These are phyloP conservation scores for Sitobion miscanthi DNA, from an alignment of 1,140 invertebrate species.

Conservation along the genomic window DNA sequence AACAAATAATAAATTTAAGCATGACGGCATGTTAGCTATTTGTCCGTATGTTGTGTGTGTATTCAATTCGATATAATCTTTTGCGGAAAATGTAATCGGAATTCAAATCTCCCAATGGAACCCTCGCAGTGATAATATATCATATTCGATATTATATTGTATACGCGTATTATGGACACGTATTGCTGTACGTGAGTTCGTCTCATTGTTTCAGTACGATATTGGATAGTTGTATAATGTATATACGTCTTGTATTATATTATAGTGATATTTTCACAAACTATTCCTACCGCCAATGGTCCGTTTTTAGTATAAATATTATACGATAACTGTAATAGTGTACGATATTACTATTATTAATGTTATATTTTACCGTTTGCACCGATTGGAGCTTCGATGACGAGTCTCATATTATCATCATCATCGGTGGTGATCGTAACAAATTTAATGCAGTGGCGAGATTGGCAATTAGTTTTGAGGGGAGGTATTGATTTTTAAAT, in stretches of 20 bases:
- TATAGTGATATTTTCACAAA: neutral
- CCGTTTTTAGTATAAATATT: neutral
- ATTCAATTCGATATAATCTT: neutral
- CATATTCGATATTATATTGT: too few species aligned
- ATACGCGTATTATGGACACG: neutral
- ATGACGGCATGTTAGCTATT: neutral
- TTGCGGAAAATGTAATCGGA: neutral
- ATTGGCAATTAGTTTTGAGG: neutral
- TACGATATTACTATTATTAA: neutral
- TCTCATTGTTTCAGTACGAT: neutral
- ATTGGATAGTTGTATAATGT: neutral
- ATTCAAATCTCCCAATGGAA: neutral
- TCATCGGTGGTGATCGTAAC: neutral
- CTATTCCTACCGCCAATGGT: neutral
- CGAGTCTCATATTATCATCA: neutral
- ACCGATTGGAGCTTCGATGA: neutral
- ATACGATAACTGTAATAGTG: too few species aligned
- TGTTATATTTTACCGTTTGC: neutral
- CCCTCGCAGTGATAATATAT: too few species aligned
- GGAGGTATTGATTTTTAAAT: neutral
- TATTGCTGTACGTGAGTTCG: neutral
- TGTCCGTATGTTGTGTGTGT: neutral
- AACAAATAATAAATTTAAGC: neutral
- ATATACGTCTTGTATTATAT: neutral
- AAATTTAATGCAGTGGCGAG: neutral